phyloP scores from a whole-genome alignment of 2,797 vertebrate species.

The Hippocampus kuda region DNA sequence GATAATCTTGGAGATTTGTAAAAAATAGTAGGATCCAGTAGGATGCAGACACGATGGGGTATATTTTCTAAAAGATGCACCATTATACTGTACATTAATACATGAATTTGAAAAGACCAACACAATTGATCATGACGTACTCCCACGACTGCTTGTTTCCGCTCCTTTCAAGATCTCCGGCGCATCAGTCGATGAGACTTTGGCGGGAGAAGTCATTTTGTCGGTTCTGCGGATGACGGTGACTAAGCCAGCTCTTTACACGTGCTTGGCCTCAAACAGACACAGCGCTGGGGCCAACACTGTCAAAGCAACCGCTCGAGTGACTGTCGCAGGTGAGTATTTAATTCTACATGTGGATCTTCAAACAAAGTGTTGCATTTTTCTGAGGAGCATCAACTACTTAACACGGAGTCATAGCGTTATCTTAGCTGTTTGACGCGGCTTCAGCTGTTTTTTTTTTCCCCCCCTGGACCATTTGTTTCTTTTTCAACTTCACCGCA shows the following conservation, averaged over 20 bases:
- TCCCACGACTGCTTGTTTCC: neutral
- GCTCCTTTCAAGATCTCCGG: constrained; percentile 68
- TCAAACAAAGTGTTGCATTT: neutral
- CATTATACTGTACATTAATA: neutral
- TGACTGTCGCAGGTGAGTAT: constrained; percentile 79
- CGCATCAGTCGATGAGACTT: constrained; percentile 77
- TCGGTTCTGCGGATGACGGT: constrained; percentile 78
- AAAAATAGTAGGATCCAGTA: neutral
- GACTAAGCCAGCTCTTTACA: constrained; percentile 84
- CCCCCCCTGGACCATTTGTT: constrained; percentile 32
- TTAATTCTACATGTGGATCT: neutral
- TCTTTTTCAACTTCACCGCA: constrained; percentile 11
- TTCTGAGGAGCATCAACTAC: neutral
- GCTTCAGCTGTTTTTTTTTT: constrained; percentile 46
- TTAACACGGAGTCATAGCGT: constrained; percentile 4
- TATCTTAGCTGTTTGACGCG: constrained; percentile 34
- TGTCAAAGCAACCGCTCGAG: constrained; percentile 81
- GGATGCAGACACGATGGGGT: neutral
- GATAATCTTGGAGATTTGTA: neutral
- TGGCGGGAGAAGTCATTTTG: constrained; percentile 77
- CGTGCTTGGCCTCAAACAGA: constrained; percentile 86
- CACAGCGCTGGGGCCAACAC: constrained; percentile 84
- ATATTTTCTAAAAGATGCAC: neutral
- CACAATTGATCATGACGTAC: neutral
- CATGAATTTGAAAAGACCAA: neutral